A percentile compares a stretch with the other conserved stretches of the same genome.
Evolutionary conservation across 1,140 invertebrate species (phyloP).

Genomic region (Eueides isabella): DNA sequence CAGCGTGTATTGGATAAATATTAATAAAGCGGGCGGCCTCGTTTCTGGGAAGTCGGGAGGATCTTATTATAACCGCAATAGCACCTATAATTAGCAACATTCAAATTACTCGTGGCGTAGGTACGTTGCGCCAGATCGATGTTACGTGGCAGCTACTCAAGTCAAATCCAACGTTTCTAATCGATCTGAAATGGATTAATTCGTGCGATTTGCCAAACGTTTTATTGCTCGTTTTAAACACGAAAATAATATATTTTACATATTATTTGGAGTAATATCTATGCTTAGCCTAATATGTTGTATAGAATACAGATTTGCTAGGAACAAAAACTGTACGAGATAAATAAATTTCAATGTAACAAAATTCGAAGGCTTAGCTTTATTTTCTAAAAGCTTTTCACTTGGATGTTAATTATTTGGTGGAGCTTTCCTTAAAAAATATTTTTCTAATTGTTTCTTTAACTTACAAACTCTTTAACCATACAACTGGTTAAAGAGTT

Average conservation of each 20-base stretch:
- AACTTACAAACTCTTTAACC: too few species aligned
- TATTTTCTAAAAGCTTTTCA: conserved; percentile 1
- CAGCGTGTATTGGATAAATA: conserved; percentile 80
- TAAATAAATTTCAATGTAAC: background rate
- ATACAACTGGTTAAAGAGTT: too few species aligned
- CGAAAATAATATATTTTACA: background rate
- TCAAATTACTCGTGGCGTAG: conserved; percentile 74
- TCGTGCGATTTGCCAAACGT: conserved; percentile 38
- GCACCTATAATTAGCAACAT: conserved; percentile 81
- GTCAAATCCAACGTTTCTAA: conserved; percentile 57
- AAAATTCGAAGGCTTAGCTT: background rate
- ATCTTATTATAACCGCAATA: conserved; percentile 83
- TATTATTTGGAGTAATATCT: background rate
- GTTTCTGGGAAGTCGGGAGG: conserved; percentile 79
- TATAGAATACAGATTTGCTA: background rate
- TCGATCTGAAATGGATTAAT: conserved; percentile 51
- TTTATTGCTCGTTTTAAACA: conserved; percentile 42
- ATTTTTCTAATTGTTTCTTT: background rate
- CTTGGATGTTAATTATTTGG: background rate
- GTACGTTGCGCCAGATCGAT: conserved; percentile 69
- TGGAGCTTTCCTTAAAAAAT: background rate
- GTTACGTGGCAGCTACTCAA: conserved; percentile 67
- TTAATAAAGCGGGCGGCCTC: conserved; percentile 80
- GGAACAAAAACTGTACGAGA: background rate
- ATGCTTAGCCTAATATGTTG: background rate